Evolutionary conservation across 2,888 invertebrate genomes (phyloP).

Genomic region (Selenia dentaria): DNA sequence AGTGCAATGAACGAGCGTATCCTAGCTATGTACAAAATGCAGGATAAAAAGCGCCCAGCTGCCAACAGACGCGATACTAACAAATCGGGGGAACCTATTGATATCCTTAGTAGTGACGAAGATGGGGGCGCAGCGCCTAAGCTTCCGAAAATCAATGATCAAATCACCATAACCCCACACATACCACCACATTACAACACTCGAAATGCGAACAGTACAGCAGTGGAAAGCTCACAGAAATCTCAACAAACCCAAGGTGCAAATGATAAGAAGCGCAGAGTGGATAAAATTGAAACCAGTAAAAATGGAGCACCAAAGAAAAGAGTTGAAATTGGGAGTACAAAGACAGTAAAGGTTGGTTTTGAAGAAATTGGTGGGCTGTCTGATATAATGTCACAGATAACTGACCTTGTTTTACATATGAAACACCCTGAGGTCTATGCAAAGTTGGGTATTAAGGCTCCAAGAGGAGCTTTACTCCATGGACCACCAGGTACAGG

Average conservation of each 20-base stretch:
- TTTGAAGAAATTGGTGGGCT: slow-evolving; percentile 94
- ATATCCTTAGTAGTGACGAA: slow-evolving; percentile 74
- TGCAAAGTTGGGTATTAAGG: slow-evolving; percentile 91
- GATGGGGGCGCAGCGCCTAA: slow-evolving; percentile 73
- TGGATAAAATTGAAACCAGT: slow-evolving; percentile 60
- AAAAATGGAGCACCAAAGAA: slow-evolving; percentile 57
- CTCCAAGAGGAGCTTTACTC: slow-evolving; percentile 95
- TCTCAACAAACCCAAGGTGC: slow-evolving; percentile 53
- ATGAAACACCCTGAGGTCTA: slow-evolving; percentile 97
- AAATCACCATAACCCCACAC: slow-evolving; percentile 78
- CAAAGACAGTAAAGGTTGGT: slow-evolving; percentile 76
- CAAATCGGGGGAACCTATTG: slow-evolving; percentile 74
- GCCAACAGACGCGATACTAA: slow-evolving; percentile 62
- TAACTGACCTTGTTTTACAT: slow-evolving; percentile 92
- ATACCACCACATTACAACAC: slow-evolving; percentile 44
- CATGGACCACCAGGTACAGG: slow-evolving; percentile 99
- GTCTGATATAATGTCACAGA: slow-evolving; percentile 87
- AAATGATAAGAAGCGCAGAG: slow-evolving; percentile 69
- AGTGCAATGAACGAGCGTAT: slow-evolving; percentile 87
- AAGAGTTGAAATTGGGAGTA: slow-evolving; percentile 60
- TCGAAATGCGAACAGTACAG: slow-evolving; percentile 54
- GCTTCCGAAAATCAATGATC: slow-evolving; percentile 76
- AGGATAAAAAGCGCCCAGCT: slow-evolving; percentile 74
- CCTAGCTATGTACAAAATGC: slow-evolving; percentile 79
- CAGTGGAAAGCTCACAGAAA: slow-evolving; percentile 50